Evolutionary conservation across 2,113 vertebrate genomes (phyloP).

Genomic region (Notechis scutatus): DNA sequence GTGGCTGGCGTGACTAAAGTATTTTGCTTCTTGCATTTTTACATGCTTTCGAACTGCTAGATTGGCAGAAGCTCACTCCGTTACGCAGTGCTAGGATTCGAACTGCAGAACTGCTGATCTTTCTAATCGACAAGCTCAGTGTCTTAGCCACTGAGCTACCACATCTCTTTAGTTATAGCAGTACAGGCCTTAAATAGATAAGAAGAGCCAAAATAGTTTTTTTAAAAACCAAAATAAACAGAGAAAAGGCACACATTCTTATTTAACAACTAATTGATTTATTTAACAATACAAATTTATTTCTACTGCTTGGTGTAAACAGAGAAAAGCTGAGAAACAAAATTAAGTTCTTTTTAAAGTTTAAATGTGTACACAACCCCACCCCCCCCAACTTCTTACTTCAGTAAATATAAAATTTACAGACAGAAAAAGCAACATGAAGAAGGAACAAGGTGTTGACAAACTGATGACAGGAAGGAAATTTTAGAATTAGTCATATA

Average conservation of each 20-base stretch:
- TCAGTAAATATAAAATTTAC: conserved; percentile 73
- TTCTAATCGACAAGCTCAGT: too few relatives aligned
- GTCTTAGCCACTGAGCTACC: too few relatives aligned
- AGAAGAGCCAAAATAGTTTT: neutral
- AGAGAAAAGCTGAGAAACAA: conserved; percentile 70
- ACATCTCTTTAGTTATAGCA: neutral
- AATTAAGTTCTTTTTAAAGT: conserved; percentile 61
- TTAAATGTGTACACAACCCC: conserved; percentile 69
- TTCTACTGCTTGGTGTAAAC: conserved; percentile 67
- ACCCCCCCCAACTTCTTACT: conserved; percentile 53
- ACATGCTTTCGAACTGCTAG: too few relatives aligned
- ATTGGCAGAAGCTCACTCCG: too few relatives aligned
- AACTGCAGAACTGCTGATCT: too few relatives aligned
- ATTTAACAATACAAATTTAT: conserved; percentile 73
- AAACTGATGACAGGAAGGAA: conserved; percentile 52
- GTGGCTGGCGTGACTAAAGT: too few relatives aligned
- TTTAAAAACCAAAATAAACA: neutral
- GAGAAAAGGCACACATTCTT: conserved; percentile 64
- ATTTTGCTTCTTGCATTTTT: too few relatives aligned
- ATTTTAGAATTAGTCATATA: conserved; percentile 64
- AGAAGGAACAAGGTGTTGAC: conserved; percentile 62
- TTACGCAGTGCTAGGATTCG: too few relatives aligned
- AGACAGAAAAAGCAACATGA: conserved; percentile 60
- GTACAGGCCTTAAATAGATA: neutral
- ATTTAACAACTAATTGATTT: conserved; percentile 72